Conservation (phyloP, 1,140 invertebrate species). For the Eurosta solidaginis region DNA sequence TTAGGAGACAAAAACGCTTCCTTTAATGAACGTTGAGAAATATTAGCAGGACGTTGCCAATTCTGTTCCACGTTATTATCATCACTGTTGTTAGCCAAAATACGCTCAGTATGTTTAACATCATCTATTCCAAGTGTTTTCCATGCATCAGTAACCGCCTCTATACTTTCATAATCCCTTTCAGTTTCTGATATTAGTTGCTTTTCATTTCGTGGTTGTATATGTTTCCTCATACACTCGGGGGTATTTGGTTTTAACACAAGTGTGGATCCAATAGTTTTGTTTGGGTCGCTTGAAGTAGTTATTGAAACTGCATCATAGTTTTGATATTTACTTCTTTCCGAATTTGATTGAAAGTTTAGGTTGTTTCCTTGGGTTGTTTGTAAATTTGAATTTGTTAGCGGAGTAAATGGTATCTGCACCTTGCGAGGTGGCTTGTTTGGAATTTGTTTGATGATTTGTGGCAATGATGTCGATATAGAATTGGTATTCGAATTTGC, state of each 20-base stretch:
- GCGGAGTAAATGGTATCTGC: conserved; percentile 31
- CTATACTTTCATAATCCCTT: conserved; percentile 56
- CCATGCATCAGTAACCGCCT: conserved; percentile 71
- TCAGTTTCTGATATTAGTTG: conserved; percentile 41
- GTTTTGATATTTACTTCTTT: conserved; percentile 55
- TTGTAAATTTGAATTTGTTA: conserved; percentile 33
- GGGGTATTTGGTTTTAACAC: conserved; percentile 48
- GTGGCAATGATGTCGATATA: neutral
- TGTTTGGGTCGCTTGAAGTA: conserved; percentile 43
- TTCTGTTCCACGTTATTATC: neutral
- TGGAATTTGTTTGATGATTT: conserved; percentile 47
- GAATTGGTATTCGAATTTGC: conserved; percentile 30
- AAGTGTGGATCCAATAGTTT: conserved; percentile 43
- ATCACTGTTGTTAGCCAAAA: neutral
- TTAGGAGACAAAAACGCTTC: conserved; percentile 41
- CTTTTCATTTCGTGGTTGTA: conserved; percentile 46
- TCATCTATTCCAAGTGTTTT: conserved; percentile 75
- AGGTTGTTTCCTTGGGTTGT: neutral
- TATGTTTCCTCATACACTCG: conserved; percentile 33
- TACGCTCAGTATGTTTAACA: conserved; percentile 67
- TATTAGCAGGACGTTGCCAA: conserved; percentile 33
- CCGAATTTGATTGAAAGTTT: conserved; percentile 44
- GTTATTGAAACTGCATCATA: conserved; percentile 58
- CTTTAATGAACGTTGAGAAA: conserved; percentile 43
- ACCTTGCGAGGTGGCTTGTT: conserved; percentile 56